Percentiles rank a stretch among this genome's conserved stretches.
Evolutionary conservation across 2,888 invertebrate species (phyloP).

Genomic region (Aleiodes leptofemur): DNA sequence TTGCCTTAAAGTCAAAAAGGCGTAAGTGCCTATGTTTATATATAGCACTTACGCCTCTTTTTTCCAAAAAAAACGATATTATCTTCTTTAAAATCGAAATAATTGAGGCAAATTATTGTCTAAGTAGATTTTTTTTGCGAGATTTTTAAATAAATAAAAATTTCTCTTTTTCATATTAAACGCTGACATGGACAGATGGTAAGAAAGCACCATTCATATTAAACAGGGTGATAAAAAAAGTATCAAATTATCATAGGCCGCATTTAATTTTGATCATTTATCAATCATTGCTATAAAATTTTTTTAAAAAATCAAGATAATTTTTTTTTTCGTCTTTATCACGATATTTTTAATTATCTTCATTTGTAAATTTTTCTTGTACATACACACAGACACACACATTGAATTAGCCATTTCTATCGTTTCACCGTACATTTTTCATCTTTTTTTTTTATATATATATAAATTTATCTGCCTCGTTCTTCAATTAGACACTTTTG

Average conservation of each 20-base stretch:
- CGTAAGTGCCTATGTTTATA: too few relatives aligned
- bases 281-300: slow-evolving; percentile 39
- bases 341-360: not conserved
- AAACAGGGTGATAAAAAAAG: slow-evolving; percentile 40
- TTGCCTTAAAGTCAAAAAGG: too few relatives aligned
- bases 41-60: too few relatives aligned
- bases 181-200: slow-evolving; percentile 75
- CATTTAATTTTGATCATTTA: slow-evolving; percentile 42
- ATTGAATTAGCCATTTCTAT: too few relatives aligned
- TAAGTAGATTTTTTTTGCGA: too few relatives aligned
- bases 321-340: too few relatives aligned
- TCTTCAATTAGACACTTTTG: too few relatives aligned
- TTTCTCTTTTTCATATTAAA: slow-evolving; percentile 63
- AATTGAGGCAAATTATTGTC: too few relatives aligned
- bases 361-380: slow-evolving; percentile 24
- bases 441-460: slow-evolving; percentile 3
- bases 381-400: too few relatives aligned
- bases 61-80: too few relatives aligned
- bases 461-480: not conserved
- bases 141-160: slow-evolving; percentile 27
- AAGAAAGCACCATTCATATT: slow-evolving; percentile 70
- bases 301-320: not conserved
- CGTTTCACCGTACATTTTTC: too few relatives aligned
- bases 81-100: too few relatives aligned
- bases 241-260: slow-evolving; percentile 20